Percentiles rank a stretch among this genome's conserved stretches.
These are phyloP conservation scores for Pluvianellus socialis DNA, from an alignment of 2,113 vertebrate species.

Conservation along the genomic window DNA sequence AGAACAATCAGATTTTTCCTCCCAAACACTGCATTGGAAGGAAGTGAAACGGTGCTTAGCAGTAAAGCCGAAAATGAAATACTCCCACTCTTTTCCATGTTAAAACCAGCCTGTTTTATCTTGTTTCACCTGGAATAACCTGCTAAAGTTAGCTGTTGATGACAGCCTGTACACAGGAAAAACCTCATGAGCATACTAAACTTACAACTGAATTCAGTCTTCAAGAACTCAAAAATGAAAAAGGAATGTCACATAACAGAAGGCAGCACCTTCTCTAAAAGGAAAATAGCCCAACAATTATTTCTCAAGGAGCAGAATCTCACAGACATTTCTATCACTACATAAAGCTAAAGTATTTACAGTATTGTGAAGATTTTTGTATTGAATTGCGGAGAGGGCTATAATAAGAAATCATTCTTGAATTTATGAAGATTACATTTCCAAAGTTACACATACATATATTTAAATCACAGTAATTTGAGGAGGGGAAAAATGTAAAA, in stretches of 20 bases:
- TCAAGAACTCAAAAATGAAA: not conserved
- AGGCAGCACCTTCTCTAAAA: not conserved
- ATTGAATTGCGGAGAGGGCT: not conserved
- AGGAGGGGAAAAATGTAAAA: not conserved
- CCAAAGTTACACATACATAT: not conserved
- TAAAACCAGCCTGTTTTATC: not conserved
- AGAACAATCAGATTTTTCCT: not conserved
- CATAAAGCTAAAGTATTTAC: not conserved
- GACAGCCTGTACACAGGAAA: not conserved
- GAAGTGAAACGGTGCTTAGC: not conserved
- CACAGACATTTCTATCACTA: not conserved
- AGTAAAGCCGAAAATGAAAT: not conserved
- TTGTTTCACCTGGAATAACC: not conserved
- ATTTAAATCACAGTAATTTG: not conserved
- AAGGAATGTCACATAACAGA: not conserved
- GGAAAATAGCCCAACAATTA: not conserved
- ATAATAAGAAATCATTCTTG: not conserved
- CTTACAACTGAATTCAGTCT: not conserved
- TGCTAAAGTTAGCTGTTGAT: not conserved
- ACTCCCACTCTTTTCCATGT: not conserved
- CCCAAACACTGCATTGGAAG: not conserved
- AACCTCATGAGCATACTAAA: not conserved
- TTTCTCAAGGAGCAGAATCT: not conserved
- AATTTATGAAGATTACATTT: not conserved
- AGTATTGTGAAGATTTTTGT: not conserved